Evolutionary conservation across 2,888 invertebrate species (phyloP).

Genomic region (Drosophila planitibia): DNA sequence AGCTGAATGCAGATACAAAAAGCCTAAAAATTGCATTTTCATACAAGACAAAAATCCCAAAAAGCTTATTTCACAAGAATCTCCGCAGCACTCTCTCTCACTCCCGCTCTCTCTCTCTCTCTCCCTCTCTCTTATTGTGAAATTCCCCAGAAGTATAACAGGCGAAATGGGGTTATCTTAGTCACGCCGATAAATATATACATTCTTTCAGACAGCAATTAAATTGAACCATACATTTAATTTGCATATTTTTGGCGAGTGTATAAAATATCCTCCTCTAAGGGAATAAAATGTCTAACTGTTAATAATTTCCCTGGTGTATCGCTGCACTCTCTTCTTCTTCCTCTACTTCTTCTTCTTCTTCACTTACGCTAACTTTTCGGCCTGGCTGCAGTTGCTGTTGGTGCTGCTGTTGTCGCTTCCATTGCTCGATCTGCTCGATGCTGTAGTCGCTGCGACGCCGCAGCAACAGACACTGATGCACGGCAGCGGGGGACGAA

Average conservation of each 20-base stretch:
- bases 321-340: not conserved
- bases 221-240: not conserved
- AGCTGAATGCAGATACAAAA: slow-evolving; percentile 30
- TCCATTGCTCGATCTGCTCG: slow-evolving; percentile 76
- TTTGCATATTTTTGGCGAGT: not conserved
- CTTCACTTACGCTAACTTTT: slow-evolving; percentile 69
- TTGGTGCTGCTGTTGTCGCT: slow-evolving; percentile 68
- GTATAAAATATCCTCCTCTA: not conserved
- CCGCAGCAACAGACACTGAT: slow-evolving; percentile 78
- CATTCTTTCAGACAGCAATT: not conserved
- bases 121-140: not conserved
- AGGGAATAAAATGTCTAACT: not conserved
- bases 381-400: slow-evolving; percentile 57
- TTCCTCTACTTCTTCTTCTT: not conserved
- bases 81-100: not conserved
- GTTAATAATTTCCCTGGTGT: not conserved
- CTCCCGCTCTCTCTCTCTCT: not conserved
- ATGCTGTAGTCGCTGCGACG: slow-evolving; percentile 81
- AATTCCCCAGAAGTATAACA: slow-evolving; percentile 3
- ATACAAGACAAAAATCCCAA: slow-evolving; percentile 9
- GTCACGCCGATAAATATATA: not conserved
- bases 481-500: slow-evolving; percentile 69
- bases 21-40: slow-evolving; percentile 8
- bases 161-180: not conserved
- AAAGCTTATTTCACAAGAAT: slow-evolving; percentile 26